Base-by-base conservation (phyloP, 35 echinoderm and acorn worm species). In the Ptychodera flava region DNA sequence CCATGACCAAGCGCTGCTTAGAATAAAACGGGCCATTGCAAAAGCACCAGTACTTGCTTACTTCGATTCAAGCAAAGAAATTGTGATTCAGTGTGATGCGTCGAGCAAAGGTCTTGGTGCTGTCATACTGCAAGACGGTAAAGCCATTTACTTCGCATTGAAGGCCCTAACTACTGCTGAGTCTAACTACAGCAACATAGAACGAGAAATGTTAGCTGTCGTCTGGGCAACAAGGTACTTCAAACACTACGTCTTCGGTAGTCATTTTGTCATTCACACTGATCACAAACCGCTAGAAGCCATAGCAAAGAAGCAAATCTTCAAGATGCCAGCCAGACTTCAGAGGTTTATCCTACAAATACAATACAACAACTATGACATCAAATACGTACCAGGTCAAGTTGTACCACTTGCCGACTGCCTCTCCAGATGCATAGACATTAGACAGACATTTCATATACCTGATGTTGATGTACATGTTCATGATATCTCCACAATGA, bases 261-360 rank as follows among this genome's bases (percentile, higher is more conserved):
- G n/a, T n/a, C n/a, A n/a, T n/a, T n/a, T n/a, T n/a, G n/a, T n/a
- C n/a, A n/a, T n/a, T n/a, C n/a, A n/a, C n/a, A n/a, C n/a, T n/a
- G 86, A 88, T 78, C 78, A 88, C 86, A 31, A 88, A 37, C 86
- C 33, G 0, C 33, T 83, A 30, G 86, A 83, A 36, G 27, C 32
- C 0, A 88, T 34, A 2, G 1, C 30, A 31, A 83, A 83, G 29
- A 88, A 88, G 33, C 77, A 88, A 30, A 81, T 81, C 31, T 77
- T 29, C 30, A 88, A 88, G 36, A 88, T 88, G 86, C 86, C 86
- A 33, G 38, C 35, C 1, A 31, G 33, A 36, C 78, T 88, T 29
- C 78, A 88, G 86, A 88, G 78, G 81, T 34, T 88, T 14, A 83
- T 88, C 77, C 86, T 88, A 12, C 86, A 88, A 34, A 1, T 88